These are phyloP conservation scores for Lithophane leautieri DNA, from an alignment of 2,888 invertebrate species.

Conservation along the genomic window DNA sequence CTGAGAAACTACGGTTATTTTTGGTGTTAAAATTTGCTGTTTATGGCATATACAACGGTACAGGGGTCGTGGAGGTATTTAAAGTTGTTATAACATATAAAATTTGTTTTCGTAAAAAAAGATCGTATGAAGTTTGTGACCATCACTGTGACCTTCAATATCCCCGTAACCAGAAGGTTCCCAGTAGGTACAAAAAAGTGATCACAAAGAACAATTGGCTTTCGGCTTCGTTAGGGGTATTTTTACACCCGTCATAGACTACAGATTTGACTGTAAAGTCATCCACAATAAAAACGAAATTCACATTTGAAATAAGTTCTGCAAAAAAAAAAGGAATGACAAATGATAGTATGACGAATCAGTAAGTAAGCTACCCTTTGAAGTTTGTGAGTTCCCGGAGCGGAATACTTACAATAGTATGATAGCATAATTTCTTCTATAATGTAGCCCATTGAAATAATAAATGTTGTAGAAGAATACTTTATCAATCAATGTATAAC, in stretches of 20 bases:
- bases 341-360: not conserved
- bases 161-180: too few relatives aligned
- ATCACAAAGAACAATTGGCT: too few relatives aligned
- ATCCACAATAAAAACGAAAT: not conserved
- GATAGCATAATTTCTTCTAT: not conserved
- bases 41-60: too few relatives aligned
- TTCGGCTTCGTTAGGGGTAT: too few relatives aligned
- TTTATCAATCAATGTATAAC: constrained; percentile 6
- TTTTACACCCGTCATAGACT: not conserved
- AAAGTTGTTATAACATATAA: too few relatives aligned
- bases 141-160: too few relatives aligned
- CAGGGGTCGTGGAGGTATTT: too few relatives aligned
- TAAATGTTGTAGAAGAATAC: constrained; percentile 33
- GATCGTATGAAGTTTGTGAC: too few relatives aligned
- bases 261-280: not conserved
- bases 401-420: not conserved
- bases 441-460: constrained; percentile 23
- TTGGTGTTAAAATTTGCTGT: too few relatives aligned
- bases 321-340: not conserved
- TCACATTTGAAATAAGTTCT: not conserved
- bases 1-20: too few relatives aligned
- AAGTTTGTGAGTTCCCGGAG: not conserved
- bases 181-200: too few relatives aligned
- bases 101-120: too few relatives aligned
- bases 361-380: not conserved